Evolutionary conservation across 2,888 invertebrate species (phyloP), one percentile per base, ranked within the genome.

Genomic region (Campoplex nolae): DNA sequence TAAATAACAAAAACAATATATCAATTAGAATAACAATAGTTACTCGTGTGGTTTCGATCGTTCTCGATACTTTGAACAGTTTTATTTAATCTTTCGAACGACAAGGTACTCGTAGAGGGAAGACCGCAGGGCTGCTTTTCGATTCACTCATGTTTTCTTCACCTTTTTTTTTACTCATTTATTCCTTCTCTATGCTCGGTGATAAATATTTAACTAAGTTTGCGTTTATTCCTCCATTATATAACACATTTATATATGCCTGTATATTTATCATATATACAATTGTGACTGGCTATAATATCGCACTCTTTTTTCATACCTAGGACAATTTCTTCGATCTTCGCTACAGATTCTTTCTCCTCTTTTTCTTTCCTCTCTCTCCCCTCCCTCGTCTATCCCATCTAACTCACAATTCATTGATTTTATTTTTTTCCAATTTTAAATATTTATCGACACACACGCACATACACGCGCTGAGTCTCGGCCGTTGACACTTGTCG

Each of bases 401-500:
- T 32, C 32, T 32, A 32, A 16, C 62, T 62, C 62, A 62, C 62
- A 62, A 62, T 32, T 32, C 16, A 32, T 32, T 32, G 4, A 62
- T 62, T 62, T 62, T 32, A 13, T 62, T 32, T 38, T 4, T 32
- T 56, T 70, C 18, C 3, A 16, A 16, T 32, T 56, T 28, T 82
- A 16, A 32, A 62, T 77, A 45, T 67, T 32, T 67, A 54, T 85
- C 48, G 73, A 48, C 75, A 77, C 54, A 73, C 51, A 77, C 80
- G 65, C 65, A 45, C 45, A 74, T 62, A 65, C 80, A 73, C 48
- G 78, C 82, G 83, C 84, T 84, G 84, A 84, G 76, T 71, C 80
- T 83, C 85, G 86, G 88, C 84, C 88, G 84, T 83, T 88, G 88
- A 86, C 83, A 84, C 82, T 85, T 86, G 83, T 89, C 89, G 89